Percentiles rank a stretch among this genome's conserved stretches.
These are phyloP conservation scores for Sicus ferrugineus DNA, from an alignment of 2,888 invertebrate genomes.

Conservation along the genomic window DNA sequence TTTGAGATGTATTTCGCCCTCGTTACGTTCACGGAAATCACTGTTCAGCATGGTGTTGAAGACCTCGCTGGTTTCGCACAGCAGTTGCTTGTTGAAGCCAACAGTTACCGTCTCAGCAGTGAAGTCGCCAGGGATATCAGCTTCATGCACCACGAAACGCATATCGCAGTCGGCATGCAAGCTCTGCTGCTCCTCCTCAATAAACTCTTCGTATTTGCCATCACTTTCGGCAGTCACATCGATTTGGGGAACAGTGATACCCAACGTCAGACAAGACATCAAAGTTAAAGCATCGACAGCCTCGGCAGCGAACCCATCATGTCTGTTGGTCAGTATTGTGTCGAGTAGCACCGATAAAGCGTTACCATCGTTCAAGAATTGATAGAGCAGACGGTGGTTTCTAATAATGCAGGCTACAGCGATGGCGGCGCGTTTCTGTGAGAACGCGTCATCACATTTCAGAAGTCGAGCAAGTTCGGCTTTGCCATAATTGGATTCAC, in stretches of 20 bases:
- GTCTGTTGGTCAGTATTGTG: constrained; percentile 55
- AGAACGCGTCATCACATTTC: constrained; percentile 53
- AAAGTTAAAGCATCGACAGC: constrained; percentile 61
- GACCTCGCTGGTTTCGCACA: constrained; percentile 62
- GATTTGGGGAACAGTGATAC: constrained; percentile 50
- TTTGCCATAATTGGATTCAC: constrained; percentile 63
- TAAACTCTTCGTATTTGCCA: constrained; percentile 47
- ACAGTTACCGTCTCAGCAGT: constrained; percentile 41
- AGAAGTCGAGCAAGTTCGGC: constrained; percentile 60
- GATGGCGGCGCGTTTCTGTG: constrained; percentile 61
- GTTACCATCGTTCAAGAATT: constrained; percentile 60
- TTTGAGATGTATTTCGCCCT: constrained; percentile 61
- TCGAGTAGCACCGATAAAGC: constrained; percentile 57
- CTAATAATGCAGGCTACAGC: constrained; percentile 61
- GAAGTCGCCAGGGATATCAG: no score
- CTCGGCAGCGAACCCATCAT: constrained; percentile 55
- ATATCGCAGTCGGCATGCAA: constrained; percentile 54
- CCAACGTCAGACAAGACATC: constrained; percentile 56
- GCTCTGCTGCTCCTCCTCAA: constrained; percentile 39
- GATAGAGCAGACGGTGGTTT: constrained; percentile 57
- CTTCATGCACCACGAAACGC: constrained; percentile 54
- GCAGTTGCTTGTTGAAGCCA: constrained; percentile 58
- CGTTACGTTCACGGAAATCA: constrained; percentile 61
- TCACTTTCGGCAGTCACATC: constrained; percentile 41
- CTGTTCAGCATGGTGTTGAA: constrained; percentile 64